phyloP scores from a whole-genome alignment of 2,888 invertebrate species.

The Scaptomyza parva region DNA sequence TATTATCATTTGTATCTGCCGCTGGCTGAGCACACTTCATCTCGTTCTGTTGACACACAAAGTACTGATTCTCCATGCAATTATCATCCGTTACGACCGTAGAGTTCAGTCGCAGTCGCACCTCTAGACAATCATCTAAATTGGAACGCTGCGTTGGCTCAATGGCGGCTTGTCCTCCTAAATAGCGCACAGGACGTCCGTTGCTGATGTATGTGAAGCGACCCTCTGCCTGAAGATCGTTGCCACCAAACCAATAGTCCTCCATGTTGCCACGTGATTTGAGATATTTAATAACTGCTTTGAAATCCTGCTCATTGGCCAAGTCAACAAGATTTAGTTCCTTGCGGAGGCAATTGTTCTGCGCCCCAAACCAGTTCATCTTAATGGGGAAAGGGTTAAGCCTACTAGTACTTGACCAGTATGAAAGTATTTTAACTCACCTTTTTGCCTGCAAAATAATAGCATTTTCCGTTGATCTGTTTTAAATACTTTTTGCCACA shows the following conservation, averaged over 20 bases:
- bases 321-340: constrained; percentile 57
- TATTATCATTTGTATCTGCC: neutral
- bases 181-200: constrained; percentile 43
- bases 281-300: constrained; percentile 38
- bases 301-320: constrained; percentile 38
- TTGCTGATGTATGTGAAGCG: constrained; percentile 62
- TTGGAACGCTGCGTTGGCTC: constrained; percentile 59
- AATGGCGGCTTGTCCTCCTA: constrained; percentile 37
- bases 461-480: constrained; percentile 57
- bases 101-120: constrained; percentile 47
- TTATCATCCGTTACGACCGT: constrained; percentile 59
- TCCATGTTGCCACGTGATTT: constrained; percentile 39
- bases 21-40: constrained; percentile 44
- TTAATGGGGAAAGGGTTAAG: constrained; percentile 7
- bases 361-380: constrained; percentile 69
- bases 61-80: constrained; percentile 59
- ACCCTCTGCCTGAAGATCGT: constrained; percentile 62
- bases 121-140: constrained; percentile 66
- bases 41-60: constrained; percentile 44
- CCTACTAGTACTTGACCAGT: neutral
- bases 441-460: constrained; percentile 58
- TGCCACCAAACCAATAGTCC: constrained; percentile 69
- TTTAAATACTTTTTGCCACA: constrained; percentile 55
- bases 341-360: constrained; percentile 69
- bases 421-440: constrained; percentile 15